Evolutionary conservation across 2,888 invertebrate species (phyloP), one percentile per base, ranked within the genome.

Genomic region (Nomada ferruginata): DNA sequence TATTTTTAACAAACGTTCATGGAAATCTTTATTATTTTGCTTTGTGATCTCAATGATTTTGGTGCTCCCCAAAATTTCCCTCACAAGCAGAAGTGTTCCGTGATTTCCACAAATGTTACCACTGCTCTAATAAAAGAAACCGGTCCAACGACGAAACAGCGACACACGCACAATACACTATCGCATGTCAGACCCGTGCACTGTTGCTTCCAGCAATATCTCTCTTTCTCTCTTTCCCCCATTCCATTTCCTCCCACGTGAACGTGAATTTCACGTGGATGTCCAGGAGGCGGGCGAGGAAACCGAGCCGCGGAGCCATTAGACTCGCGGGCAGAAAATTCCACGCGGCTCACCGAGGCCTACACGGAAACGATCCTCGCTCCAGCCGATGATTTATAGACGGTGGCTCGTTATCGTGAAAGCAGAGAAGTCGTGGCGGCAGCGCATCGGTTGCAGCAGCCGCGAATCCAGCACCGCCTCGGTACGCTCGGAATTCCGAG

Each of bases 341-440:
- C 81, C 78, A 77, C 44, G 59, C 52, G 42, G 47, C 65, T 60
- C 69, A 77, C 69, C 47, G 71, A 64, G 26, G 74, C 76, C 84
- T 84, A 85, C 80, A 70, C 85, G 87, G 91, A 91, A 91, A 91
- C 88, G 88, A 85, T 76, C 74, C 83, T 75, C 83, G 82, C 57
- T 84, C 75, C 59, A 83, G 85, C 87, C 82, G 82, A 91, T 92
- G 92, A 93, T 93, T 93, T 92, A 93, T 92, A 90, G 91, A 89
- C 87, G 87, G 85, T 72, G 87, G 91, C 91, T 92, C 91, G 91
- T 93, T 92, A 92, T 92, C 91, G 92, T 90, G 91, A 91, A 91
- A 91, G 91, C 90, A 89, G 76, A 79, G 70, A 50, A 80, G 84
- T 52, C 71, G 66, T 75, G 47, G 78, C 71, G 61, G 76, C 72